These are phyloP conservation scores for Heterocephalus glaber DNA, from an alignment of 2,113 vertebrate genomes.

Conservation along the genomic window DNA sequence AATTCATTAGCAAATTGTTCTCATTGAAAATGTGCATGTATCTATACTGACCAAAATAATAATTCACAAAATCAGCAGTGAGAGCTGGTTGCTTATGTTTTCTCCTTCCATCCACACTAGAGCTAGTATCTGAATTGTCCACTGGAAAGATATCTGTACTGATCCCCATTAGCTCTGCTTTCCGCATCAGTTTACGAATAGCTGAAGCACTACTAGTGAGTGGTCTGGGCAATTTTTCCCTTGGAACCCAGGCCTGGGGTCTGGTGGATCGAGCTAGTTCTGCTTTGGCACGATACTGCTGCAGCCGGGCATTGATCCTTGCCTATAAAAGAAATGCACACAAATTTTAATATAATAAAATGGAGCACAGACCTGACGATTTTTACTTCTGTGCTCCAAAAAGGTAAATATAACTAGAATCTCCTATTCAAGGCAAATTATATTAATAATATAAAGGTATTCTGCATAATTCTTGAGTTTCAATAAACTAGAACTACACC, in stretches of 20 bases:
- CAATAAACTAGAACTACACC: neutral
- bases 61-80: constrained; percentile 98
- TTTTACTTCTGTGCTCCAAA: constrained; percentile 38
- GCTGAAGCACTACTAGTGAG: constrained; percentile 98
- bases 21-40: neutral
- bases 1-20: constrained; percentile 32
- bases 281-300: constrained; percentile 96
- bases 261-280: constrained; percentile 96
- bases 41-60: constrained; percentile 93
- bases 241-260: constrained; percentile 97
- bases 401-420: constrained; percentile 46
- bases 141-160: constrained; percentile 98
- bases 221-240: constrained; percentile 96
- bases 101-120: constrained; percentile 95
- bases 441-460: neutral
- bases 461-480: neutral
- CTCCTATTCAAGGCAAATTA: neutral
- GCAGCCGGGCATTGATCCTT: constrained; percentile 95
- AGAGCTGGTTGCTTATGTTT: constrained; percentile 98
- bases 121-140: constrained; percentile 95
- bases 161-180: constrained; percentile 98
- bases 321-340: constrained; percentile 85
- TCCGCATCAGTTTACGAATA: constrained; percentile 97
- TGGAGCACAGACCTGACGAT: constrained; percentile 12
- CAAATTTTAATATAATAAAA: constrained; percentile 48